Conservation (phyloP, 2,797 vertebrate genomes). For the Hapalemur alaotrensis region DNA sequence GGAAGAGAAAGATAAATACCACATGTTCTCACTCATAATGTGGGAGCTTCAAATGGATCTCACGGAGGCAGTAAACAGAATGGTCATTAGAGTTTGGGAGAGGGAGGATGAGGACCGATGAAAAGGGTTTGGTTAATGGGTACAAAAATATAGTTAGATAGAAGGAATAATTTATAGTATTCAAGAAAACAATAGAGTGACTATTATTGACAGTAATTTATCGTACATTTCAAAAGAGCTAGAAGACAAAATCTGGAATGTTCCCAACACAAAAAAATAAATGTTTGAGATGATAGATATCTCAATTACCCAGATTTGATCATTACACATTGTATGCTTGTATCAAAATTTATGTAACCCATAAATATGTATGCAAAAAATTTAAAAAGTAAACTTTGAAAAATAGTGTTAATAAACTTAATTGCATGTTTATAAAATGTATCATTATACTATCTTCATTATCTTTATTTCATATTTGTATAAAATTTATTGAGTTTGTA, state of each 20-base stretch:
- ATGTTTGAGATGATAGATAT: not conserved
- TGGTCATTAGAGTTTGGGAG: not conserved
- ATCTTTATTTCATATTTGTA: not conserved
- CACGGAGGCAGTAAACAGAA: not conserved
- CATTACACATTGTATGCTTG: not conserved
- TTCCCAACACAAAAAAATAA: not conserved
- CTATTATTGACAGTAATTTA: not conserved
- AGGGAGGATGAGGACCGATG: not conserved
- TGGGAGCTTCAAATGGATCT: not conserved
- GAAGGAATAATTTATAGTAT: not conserved
- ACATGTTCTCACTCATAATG: not conserved
- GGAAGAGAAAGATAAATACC: not conserved
- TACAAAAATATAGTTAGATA: not conserved
- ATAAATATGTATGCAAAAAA: not conserved
- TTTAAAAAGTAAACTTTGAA: not conserved
- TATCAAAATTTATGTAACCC: not conserved
- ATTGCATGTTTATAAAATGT: not conserved
- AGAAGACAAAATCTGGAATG: not conserved
- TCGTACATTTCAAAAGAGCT: not conserved
- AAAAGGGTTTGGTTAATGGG: not conserved
- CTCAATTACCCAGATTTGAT: not conserved
- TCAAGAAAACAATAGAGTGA: not conserved
- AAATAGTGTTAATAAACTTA: not conserved
- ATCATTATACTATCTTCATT: not conserved
- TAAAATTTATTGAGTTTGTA: not conserved